Base-by-base conservation (phyloP, 1,140 invertebrate genomes). In the Dermatophagoides farinae region DNA sequence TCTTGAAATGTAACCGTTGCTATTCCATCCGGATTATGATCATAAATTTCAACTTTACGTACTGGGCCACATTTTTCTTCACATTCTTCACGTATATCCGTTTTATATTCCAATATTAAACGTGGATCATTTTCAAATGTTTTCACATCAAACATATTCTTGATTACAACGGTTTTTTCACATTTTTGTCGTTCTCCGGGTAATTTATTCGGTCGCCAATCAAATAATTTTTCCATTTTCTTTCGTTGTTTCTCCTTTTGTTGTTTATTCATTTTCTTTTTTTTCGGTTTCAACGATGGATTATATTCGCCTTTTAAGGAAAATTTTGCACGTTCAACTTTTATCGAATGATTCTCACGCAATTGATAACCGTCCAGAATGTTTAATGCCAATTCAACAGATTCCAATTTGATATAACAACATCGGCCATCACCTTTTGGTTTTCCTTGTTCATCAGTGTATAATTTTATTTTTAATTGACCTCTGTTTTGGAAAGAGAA, bases 401-500 rank as follows among this genome's bases (percentile, higher is more conserved):
- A 97, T 72, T 98, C 93, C 57, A 86, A 77, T 79, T 92, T 97
- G 22, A 98, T 91, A 69, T 97, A 99, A 65, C 88, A 89, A 71
- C 93, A 98, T 9, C 90, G 76, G 18, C 85, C 96, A 76, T 99
- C 95, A 16, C 95, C 95, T 76, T 98, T 98, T 12, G 87, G 75
- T 64, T 83, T 77, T 39, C 83, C 83, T 4, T 87, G 77, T 46
- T 79, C 71, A 68, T 95, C 88, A 65, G 76, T 81, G 71, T 99
- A 99, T 11, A 99, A 70, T 75, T 97, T 99, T 0, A 97, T 75
- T 76, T 95, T 98, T 68, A 86, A 86, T 69, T 88, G 85, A 61
- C 82, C 82, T 6, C 76, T 82, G 39, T 78, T 77, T 0, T 84
- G 78, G 38, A 55, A 38, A n/a, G n/a, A n/a, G n/a, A n/a, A n/a